Evolutionary conservation across 1,140 invertebrate species (phyloP).

Genomic region (Pantala flavescens): DNA sequence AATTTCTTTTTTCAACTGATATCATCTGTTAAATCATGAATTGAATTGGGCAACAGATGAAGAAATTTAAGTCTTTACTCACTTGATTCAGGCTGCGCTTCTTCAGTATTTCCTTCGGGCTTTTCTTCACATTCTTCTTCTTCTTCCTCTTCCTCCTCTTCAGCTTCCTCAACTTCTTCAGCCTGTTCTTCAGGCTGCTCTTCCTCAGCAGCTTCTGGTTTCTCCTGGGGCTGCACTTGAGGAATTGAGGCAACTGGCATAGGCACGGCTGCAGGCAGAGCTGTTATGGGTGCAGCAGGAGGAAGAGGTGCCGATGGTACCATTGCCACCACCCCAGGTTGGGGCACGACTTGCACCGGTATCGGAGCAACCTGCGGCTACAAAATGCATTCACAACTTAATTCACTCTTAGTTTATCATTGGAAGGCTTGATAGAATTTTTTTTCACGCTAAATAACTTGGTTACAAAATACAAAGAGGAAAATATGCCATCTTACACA

Average conservation of each 20-base stretch:
- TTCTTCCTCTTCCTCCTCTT: conserved; percentile 22
- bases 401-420: no score
- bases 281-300: conserved; percentile 11
- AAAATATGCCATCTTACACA: no score
- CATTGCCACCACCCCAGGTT: conserved; percentile 26
- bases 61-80: neutral
- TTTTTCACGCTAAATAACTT: no score
- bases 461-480: no score
- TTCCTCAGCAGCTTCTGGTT: conserved; percentile 11
- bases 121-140: conserved; percentile 19
- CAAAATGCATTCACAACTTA: neutral
- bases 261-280: conserved; percentile 18
- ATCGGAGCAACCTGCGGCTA: conserved; percentile 30
- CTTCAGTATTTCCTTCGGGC: conserved; percentile 19
- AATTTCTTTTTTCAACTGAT: no score
- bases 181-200: conserved; percentile 17
- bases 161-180: conserved; percentile 26
- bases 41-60: no score
- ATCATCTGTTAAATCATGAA: no score
- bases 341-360: conserved; percentile 24
- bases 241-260: conserved; percentile 14
- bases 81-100: conserved; percentile 11
- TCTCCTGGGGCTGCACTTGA: neutral
- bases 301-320: conserved; percentile 22
- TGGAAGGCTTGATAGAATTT: no score